Evolutionary conservation across 1,140 invertebrate genomes (phyloP), one percentile per base, ranked within the genome.

Genomic region (Drosophila bocki): DNA sequence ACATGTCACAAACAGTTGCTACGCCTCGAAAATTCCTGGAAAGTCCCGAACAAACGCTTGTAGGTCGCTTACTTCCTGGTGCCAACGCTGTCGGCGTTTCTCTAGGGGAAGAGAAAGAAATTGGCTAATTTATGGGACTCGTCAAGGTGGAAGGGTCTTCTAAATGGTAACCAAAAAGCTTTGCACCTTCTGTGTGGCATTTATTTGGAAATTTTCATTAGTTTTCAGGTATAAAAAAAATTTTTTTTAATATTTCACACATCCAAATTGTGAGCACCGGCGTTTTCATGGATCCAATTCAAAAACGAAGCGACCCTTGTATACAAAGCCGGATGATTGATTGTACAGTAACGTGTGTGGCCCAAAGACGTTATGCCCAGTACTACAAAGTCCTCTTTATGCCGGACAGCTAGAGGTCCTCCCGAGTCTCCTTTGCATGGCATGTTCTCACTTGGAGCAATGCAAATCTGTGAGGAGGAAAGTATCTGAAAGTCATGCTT

Each of bases 1-100:
- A 90, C 78, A 85, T 90, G 85, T 90, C 85, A 90, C 86, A 90
- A 90, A 91, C 85, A 91, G 85, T 90, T 90, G 81, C 85, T 88
- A 90, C 85, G 85, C 85, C 85, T 88, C 62, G 70, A 78, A 88
- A 88, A 88, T 88, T 88, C 85, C 77, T 70, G 64, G 85, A 88
- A 88, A 81, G 54, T 50, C 51, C 67, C 35, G 17, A 69, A 60
- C 63, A 42, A 60, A 60, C 50, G 48, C 72, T 78, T 78, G 61
- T 76, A 45, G 72, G 57, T 77, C 75, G 58, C 71, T 84, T 81
- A 88, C 84, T 88, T 88, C 84, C 84, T 90, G 65, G 85, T 90
- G 64, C 67, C 71, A 80, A 45, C 29, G 39, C 80, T 62, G 59
- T 78, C 72, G 65, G 71, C 69, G 39, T 69, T 56, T 47, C 56